A percentile compares a stretch with the other conserved stretches of the same genome.
phyloP scores from a whole-genome alignment of 2,888 invertebrate genomes.

The Parnassius orleans region DNA sequence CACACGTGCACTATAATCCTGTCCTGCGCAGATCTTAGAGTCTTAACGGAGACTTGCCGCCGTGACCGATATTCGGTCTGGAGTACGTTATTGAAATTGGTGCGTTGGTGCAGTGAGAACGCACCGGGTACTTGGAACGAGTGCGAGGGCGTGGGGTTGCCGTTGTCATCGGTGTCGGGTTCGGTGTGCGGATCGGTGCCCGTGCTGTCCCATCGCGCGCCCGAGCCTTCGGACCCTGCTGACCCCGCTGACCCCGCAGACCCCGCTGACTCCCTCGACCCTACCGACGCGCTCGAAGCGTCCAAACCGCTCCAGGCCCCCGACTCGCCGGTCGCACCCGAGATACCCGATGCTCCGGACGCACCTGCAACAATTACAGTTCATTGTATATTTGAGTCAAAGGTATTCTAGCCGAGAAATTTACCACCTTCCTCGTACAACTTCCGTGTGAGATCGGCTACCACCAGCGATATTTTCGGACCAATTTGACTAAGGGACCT shows the following conservation, averaged over 20 bases:
- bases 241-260: background rate
- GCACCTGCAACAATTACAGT: conserved; percentile 2
- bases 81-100: no score
- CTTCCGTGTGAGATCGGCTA: no score
- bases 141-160: conserved; percentile 42
- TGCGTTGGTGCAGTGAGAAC: background rate
- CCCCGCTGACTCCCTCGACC: conserved; percentile 3
- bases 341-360: conserved; percentile 12
- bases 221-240: conserved; percentile 1
- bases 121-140: conserved; percentile 29
- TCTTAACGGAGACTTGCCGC: no score
- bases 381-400: no score
- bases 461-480: no score
- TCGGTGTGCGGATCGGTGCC: conserved; percentile 44
- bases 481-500: no score
- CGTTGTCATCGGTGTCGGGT: conserved; percentile 57
- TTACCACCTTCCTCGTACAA: no score
- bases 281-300: conserved; percentile 9
- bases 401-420: no score
- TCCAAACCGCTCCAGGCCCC: conserved; percentile 15
- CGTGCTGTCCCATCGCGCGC: conserved; percentile 34
- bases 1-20: no score
- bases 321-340: conserved; percentile 2
- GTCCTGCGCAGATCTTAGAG: no score
- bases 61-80: no score